Percentiles rank a stretch among this genome's conserved stretches.
phyloP scores from a whole-genome alignment of 2,797 vertebrate species.

The Chaetophractus vellerosus region DNA sequence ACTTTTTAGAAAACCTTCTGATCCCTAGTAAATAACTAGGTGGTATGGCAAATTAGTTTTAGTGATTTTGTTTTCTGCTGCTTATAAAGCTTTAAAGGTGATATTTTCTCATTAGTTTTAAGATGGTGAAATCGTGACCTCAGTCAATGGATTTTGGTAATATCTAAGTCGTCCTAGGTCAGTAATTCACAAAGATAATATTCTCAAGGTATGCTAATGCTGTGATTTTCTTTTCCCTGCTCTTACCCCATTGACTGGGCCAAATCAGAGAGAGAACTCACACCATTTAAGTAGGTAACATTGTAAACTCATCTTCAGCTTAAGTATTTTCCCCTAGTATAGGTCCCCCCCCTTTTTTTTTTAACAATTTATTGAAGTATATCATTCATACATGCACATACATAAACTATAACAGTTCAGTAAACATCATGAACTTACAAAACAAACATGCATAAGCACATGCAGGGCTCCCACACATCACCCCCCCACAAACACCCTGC shows the following conservation, averaged over 20 bases:
- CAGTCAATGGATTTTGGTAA: neutral
- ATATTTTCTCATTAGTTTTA: neutral
- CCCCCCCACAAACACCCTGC: no score
- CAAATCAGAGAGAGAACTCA: neutral
- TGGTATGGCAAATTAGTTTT: neutral
- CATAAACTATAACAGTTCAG: no score
- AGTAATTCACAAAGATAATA: neutral
- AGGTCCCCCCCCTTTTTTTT: neutral
- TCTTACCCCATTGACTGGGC: neutral
- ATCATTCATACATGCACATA: no score
- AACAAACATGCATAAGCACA: no score
- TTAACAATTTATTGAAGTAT: no score
- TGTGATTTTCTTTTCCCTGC: neutral
- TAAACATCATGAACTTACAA: no score
- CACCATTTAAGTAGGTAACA: neutral
- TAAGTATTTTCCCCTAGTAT: neutral
- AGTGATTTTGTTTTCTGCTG: neutral
- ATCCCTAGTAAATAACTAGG: neutral
- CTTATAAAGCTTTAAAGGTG: neutral
- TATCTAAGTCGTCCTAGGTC: neutral
- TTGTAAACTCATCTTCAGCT: neutral
- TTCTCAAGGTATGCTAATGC: neutral
- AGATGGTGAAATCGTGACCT: neutral
- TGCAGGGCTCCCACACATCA: no score
- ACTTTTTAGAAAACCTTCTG: neutral